A percentile compares a stretch with the other conserved stretches of the same genome.
Evolutionary conservation across 2,888 invertebrate species (phyloP).

Genomic region (Campoplex capitator): DNA sequence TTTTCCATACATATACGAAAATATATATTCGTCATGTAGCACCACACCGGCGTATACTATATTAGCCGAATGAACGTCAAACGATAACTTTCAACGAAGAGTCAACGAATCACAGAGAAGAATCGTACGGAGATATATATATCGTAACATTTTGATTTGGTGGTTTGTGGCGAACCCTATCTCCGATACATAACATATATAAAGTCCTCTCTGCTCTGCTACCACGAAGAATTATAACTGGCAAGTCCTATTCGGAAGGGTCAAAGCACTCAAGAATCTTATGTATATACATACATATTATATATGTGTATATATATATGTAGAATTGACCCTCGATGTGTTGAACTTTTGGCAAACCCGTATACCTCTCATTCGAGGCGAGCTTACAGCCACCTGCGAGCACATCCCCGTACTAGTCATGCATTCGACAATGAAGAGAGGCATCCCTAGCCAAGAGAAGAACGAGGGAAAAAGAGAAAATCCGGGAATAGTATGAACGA

Average conservation of each 20-base stretch:
- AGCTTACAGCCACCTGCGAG: conserved; percentile 62
- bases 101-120: conserved; percentile 14
- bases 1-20: not conserved
- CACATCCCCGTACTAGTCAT: conserved; percentile 63
- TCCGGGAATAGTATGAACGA: conserved; percentile 25
- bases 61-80: not conserved
- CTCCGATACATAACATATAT: not conserved
- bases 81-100: conserved; percentile 20
- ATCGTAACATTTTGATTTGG: conserved; percentile 1
- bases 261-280: not conserved
- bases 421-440: conserved; percentile 70
- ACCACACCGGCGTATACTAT: conserved; percentile 4
- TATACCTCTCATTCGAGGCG: conserved; percentile 34
- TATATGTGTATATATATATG: not conserved
- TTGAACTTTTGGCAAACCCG: conserved; percentile 44
- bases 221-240: conserved; percentile 16
- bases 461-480: conserved; percentile 17
- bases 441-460: conserved; percentile 50
- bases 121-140: not conserved
- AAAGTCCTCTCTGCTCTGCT: too few relatives aligned
- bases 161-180: not conserved
- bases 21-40: not conserved
- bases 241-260: conserved; percentile 1
- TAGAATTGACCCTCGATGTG: conserved; percentile 38
- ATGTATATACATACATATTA: not conserved